Conservation (phyloP, 53 echinoderm and acorn worm species). For the Luidia sarsii region DNA sequence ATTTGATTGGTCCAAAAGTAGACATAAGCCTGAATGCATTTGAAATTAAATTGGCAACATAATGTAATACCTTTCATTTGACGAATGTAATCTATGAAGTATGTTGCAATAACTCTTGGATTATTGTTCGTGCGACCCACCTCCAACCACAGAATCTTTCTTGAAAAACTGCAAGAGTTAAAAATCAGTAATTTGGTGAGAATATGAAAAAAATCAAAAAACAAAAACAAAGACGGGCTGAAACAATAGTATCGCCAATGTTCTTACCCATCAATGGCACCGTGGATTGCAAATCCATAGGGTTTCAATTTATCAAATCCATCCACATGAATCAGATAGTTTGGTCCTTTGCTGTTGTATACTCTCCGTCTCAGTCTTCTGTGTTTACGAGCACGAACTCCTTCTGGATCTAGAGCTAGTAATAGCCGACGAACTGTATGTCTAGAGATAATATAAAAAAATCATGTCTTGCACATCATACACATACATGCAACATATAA, state of each 20-base stretch:
- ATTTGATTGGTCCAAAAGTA: no score
- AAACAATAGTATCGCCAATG: no score
- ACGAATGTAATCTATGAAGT: no score
- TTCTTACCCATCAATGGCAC: slow-evolving; percentile 48
- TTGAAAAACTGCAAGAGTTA: neutral
- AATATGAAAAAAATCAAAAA: neutral
- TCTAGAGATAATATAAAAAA: neutral
- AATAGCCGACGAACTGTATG: slow-evolving; percentile 34
- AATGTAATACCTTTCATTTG: neutral
- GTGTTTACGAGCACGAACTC: slow-evolving; percentile 16
- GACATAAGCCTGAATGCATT: no score
- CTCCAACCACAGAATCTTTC: neutral
- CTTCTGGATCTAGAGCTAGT: slow-evolving; percentile 21
- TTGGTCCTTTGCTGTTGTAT: slow-evolving; percentile 26
- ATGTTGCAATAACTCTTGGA: no score
- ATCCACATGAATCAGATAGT: slow-evolving; percentile 39
- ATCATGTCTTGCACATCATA: no score
- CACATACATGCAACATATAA: no score
- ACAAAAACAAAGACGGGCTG: neutral
- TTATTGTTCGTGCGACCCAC: no score
- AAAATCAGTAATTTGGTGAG: neutral
- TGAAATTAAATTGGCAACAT: neutral
- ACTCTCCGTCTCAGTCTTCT: slow-evolving; percentile 20
- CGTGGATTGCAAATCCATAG: slow-evolving; percentile 48
- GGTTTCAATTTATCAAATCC: slow-evolving; percentile 42